A percentile compares a stretch with the other conserved stretches of the same genome.
These are phyloP conservation scores for Hydroisotoma schaefferi DNA, from an alignment of 2,888 invertebrate species.

Conservation along the genomic window DNA sequence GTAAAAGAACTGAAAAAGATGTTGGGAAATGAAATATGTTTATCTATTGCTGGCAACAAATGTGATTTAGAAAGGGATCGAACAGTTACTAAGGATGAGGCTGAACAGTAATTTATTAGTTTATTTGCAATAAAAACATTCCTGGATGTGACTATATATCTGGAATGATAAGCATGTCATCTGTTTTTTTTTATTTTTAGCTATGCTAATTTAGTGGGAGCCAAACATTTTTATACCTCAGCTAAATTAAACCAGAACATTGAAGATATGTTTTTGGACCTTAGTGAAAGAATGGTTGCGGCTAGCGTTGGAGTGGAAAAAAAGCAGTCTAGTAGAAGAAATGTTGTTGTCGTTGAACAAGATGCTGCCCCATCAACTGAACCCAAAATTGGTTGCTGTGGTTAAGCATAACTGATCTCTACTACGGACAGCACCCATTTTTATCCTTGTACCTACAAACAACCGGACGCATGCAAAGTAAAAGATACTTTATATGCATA, in stretches of 20 bases:
- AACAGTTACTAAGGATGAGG: conserved; percentile 77
- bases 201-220: conserved; percentile 85
- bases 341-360: conserved; percentile 50
- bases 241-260: conserved; percentile 89
- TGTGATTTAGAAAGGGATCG: conserved; percentile 89
- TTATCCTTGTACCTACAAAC: too few species aligned
- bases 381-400: conserved; percentile 47
- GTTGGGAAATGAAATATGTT: conserved; percentile 85
- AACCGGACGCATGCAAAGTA: too few species aligned
- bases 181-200: conserved; percentile 56
- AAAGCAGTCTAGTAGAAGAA: conserved; percentile 36
- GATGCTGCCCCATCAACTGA: conserved; percentile 28
- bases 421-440: too few species aligned
- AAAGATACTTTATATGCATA: too few species aligned
- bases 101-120: conserved; percentile 67
- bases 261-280: conserved; percentile 81
- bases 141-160: neutral
- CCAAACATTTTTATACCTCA: conserved; percentile 86
- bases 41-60: conserved; percentile 96
- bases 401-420: too few species aligned
- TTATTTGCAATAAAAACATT: neutral
- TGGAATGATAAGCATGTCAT: neutral
- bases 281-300: conserved; percentile 72
- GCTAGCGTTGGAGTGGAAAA: conserved; percentile 51
- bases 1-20: conserved; percentile 95